Percentiles rank a stretch among this genome's conserved stretches.
These are phyloP conservation scores for Phoenicopterus ruber DNA, from an alignment of 2,113 vertebrate genomes.

Conservation along the genomic window DNA sequence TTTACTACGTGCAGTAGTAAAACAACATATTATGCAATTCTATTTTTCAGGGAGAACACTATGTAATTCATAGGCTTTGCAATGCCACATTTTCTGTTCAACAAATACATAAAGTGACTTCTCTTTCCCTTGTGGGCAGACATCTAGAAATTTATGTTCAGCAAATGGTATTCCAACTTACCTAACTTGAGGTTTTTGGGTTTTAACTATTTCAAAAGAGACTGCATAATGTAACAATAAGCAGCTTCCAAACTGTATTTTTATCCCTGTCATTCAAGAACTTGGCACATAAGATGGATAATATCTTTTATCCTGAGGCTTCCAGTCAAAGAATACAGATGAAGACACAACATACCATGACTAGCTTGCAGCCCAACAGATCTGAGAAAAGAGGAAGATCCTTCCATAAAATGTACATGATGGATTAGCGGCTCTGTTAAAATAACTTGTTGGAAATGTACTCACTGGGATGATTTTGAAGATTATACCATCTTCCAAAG, in stretches of 20 bases:
- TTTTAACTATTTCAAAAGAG: conserved; percentile 1
- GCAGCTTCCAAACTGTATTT: neutral
- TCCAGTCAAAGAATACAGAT: neutral
- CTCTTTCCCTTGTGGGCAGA: conserved; percentile 25
- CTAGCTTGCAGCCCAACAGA: neutral
- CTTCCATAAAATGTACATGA: neutral
- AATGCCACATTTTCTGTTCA: conserved; percentile 51
- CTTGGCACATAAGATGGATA: neutral
- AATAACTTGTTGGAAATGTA: neutral
- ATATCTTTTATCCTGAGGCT: neutral
- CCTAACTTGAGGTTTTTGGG: neutral
- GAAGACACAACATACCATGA: neutral
- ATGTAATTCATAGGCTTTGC: conserved; percentile 70
- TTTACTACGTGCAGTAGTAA: conserved; percentile 75
- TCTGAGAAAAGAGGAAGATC: neutral
- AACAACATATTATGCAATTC: conserved; percentile 76
- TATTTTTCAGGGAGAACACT: conserved; percentile 72
- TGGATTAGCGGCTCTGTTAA: neutral
- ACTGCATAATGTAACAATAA: neutral
- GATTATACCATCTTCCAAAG: neutral
- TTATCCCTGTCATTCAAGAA: neutral
- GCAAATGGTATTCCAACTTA: neutral
- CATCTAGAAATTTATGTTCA: conserved; percentile 44
- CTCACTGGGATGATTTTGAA: neutral
- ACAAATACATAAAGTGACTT: conserved; percentile 45